Evolutionary conservation across 2,113 vertebrate species (phyloP).

Genomic region (Aepyceros melampus): DNA sequence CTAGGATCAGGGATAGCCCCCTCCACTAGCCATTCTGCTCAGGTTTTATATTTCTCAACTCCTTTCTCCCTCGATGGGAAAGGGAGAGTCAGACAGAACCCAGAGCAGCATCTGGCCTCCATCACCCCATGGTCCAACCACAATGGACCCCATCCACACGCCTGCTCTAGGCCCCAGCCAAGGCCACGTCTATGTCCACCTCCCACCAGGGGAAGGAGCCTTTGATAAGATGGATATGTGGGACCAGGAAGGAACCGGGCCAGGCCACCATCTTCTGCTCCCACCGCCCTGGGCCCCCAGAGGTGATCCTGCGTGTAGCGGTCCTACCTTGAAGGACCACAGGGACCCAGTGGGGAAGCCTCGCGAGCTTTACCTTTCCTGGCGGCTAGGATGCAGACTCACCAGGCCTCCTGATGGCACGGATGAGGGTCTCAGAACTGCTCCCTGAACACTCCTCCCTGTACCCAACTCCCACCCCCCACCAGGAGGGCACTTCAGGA

Average conservation of each 20-base stretch:
- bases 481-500: neutral
- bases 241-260: too few relatives aligned
- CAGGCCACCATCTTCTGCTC: neutral
- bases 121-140: neutral
- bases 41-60: neutral
- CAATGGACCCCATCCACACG: neutral
- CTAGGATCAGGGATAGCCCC: neutral
- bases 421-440: neutral
- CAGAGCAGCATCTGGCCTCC: neutral
- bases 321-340: neutral
- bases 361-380: conserved; percentile 83
- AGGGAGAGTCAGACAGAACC: neutral
- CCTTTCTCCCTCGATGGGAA: neutral
- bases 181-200: neutral
- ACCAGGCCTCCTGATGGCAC: conserved; percentile 82
- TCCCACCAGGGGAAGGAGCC: neutral
- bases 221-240: neutral
- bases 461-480: neutral
- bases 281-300: neutral
- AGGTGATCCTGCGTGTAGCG: accelerated
- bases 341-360: neutral
- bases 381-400: conserved; percentile 86
- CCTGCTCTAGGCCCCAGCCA: neutral
- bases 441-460: neutral
- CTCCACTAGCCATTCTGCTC: neutral